Evolutionary conservation across 2,113 vertebrate genomes (phyloP), one percentile per base, ranked within the genome.

Genomic region (Sinocyclocheilus anshuiensis): DNA sequence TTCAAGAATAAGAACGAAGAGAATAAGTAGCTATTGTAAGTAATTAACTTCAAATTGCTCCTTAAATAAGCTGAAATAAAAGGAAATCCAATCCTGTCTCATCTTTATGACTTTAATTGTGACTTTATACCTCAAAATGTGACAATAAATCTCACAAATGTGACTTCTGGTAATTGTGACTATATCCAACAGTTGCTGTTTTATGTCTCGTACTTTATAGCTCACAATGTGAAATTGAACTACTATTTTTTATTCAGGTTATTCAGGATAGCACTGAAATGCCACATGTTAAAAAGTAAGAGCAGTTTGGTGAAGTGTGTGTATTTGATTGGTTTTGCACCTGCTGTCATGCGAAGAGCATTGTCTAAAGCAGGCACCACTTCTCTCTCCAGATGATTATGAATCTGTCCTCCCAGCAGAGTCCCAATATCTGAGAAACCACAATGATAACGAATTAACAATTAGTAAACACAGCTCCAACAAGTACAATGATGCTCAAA

Each of bases 351-450:
- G 20, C 95, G 93, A 63, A 97, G 92, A 13, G 96, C 94, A 0
- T 92, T 93, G 86, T 97, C 95, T 5, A 99, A 95, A 0, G 96
- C 96, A 0, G 97, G 97, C 48, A 94, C 92, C 5, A 97, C 96
- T 22, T 95, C 94, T 89, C 94, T 97, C 77, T 92, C 95, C 48
- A 99, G 90, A 59, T 94, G 94, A 12, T 94, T 92, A 2, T 94
- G 95, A 87, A 99, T 96, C 89, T 94, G 92, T 0, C 55, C 93
- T 36, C 98, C 97, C 63, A 99, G 94, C 89, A 98, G 39, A 18
- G 90, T 93, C 65, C 95, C 95, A 65, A 98, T 95, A 89, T 97
- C 98, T 99, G 91, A 22, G 16, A 50, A 74, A 72, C 84, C 50
- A 72, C 36, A 81, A 55, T 16, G 12, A 67, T 4, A 50, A 29